phyloP scores from a whole-genome alignment of 2,797 vertebrate genomes.

The Oreochromis mossambicus region DNA sequence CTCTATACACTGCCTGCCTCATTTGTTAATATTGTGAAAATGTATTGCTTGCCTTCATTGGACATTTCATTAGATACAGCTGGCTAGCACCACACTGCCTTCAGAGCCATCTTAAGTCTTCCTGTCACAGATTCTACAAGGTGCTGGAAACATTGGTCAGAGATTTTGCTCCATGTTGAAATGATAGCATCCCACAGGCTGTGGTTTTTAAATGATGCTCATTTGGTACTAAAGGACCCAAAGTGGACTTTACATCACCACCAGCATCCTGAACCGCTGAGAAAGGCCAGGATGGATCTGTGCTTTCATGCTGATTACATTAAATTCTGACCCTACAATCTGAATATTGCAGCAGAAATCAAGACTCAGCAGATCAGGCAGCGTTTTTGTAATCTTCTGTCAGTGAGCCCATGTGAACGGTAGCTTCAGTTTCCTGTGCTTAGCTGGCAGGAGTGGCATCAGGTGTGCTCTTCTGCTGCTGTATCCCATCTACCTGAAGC shows the following conservation, averaged over 20 bases:
- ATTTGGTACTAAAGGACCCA: background rate
- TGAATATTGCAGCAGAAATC: background rate
- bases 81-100: background rate
- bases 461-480: background rate
- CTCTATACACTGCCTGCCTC: background rate
- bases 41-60: background rate
- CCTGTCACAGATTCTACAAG: background rate
- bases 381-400: background rate
- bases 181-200: background rate
- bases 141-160: background rate
- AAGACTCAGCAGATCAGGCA: background rate
- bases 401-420: background rate
- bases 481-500: background rate
- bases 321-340: background rate
- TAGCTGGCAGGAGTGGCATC: background rate
- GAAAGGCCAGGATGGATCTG: background rate
- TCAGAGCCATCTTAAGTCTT: background rate
- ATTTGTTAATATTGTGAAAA: background rate
- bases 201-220: background rate
- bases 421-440: background rate
- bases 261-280: background rate
- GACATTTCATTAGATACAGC: background rate
- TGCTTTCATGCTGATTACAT: background rate
- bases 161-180: background rate
- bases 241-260: background rate